phyloP scores from a whole-genome alignment of 2,113 vertebrate genomes.

The Chitala chitala region DNA sequence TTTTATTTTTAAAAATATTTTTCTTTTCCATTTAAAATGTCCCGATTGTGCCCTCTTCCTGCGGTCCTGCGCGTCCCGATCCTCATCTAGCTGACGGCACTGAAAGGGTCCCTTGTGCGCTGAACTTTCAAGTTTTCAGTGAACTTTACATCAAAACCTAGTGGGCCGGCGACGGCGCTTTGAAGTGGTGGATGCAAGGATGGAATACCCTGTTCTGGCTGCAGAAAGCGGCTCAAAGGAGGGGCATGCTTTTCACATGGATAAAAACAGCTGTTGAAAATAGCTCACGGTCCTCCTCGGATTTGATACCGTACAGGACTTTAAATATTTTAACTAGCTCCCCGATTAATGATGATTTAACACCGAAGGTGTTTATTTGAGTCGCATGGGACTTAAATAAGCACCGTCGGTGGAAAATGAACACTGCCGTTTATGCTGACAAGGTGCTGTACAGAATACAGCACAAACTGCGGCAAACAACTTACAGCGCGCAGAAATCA shows the following conservation, averaged over 20 bases:
- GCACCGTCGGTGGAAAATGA: background rate
- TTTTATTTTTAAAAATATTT: background rate
- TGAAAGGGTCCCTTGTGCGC: constrained; percentile 51
- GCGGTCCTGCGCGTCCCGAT: constrained; percentile 32
- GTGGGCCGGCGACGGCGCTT: constrained; percentile 50
- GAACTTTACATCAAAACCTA: constrained; percentile 69
- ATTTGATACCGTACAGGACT: background rate
- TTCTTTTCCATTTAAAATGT: constrained; percentile 14
- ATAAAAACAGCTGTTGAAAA: background rate
- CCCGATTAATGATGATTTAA: background rate
- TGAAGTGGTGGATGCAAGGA: constrained; percentile 53
- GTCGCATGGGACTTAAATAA: constrained; percentile 2
- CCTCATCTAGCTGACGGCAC: constrained; percentile 40
- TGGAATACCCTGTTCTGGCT: constrained; percentile 5
- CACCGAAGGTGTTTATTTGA: constrained; percentile 2
- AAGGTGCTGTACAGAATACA: background rate
- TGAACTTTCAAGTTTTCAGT: constrained; percentile 65
- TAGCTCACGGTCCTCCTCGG: background rate
- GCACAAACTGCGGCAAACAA: background rate
- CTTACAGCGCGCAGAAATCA: background rate
- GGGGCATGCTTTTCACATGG: background rate
- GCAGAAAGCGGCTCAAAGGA: background rate
- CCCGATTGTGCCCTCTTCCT: constrained; percentile 14
- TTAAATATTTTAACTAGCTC: background rate
- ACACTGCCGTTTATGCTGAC: background rate